Percentiles rank a stretch among this genome's conserved stretches.
Evolutionary conservation across 2,797 vertebrate species (phyloP).

Genomic region (Chelmon rostratus): DNA sequence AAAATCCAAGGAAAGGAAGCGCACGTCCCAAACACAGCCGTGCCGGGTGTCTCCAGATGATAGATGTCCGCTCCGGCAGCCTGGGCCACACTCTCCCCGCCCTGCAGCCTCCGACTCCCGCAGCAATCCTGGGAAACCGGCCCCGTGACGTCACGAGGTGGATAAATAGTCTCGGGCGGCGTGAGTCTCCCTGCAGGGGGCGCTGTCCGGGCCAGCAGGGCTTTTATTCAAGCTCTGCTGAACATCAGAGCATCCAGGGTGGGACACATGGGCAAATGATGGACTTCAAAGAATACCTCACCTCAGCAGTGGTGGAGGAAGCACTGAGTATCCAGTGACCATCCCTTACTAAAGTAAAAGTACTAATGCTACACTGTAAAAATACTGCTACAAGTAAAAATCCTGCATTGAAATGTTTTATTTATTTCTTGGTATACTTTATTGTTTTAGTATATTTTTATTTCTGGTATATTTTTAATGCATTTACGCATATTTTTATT

Average conservation of each 20-base stretch:
- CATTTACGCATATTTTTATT: too few relatives aligned
- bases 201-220: conserved; percentile 10
- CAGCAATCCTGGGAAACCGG: conserved; percentile 79
- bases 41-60: conserved; percentile 38
- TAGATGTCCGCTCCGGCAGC: conserved; percentile 56
- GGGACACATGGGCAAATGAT: not conserved
- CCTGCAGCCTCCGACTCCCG: conserved; percentile 77
- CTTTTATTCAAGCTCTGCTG: not conserved
- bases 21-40: conserved; percentile 21
- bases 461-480: too few relatives aligned
- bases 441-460: too few relatives aligned
- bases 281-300: not conserved
- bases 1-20: conserved; percentile 9
- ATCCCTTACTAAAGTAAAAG: not conserved
- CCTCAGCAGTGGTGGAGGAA: not conserved
- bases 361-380: not conserved
- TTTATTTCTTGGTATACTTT: too few relatives aligned
- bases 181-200: conserved; percentile 37
- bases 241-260: not conserved
- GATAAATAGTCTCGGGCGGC: conserved; percentile 3
- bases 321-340: not conserved
- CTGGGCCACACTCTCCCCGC: conserved; percentile 65
- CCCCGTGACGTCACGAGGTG: conserved; percentile 78
- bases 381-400: too few relatives aligned
- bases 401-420: too few relatives aligned